Percentiles rank a stretch among this genome's conserved stretches.
phyloP scores from a whole-genome alignment of 1,140 invertebrate species.

The Drosophila nannoptera region DNA sequence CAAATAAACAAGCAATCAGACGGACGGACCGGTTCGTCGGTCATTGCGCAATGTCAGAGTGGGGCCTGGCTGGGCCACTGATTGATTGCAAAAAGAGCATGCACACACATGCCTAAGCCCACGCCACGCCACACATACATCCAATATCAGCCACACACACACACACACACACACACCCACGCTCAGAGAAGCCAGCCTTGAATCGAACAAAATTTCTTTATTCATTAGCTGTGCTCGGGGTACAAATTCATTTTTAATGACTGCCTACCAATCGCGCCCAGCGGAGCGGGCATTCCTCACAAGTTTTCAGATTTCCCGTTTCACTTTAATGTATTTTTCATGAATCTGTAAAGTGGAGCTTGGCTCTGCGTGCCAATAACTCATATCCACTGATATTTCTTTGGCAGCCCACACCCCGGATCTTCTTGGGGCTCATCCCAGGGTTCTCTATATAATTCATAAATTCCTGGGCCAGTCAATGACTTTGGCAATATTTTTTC shows the following conservation, averaged over 20 bases:
- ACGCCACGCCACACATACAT: conserved; percentile 2
- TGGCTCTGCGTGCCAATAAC: conserved; percentile 70
- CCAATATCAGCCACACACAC: conserved; percentile 9
- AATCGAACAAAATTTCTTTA: conserved; percentile 58
- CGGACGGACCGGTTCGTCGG: conserved; percentile 20
- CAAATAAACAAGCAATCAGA: conserved; percentile 48
- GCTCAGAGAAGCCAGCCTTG: conserved; percentile 1
- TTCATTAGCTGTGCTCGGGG: conserved; percentile 75
- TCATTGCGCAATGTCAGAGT: conserved; percentile 31
- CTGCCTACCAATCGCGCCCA: conserved; percentile 22
- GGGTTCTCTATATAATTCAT: conserved; percentile 61
- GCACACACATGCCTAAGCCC: background rate
- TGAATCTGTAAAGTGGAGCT: conserved; percentile 72
- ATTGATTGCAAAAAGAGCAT: conserved; percentile 39
- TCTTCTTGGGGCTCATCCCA: background rate
- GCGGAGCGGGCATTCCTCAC: background rate
- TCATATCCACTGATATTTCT: conserved; percentile 73
- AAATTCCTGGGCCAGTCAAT: conserved; percentile 61
- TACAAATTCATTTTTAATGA: conserved; percentile 76
- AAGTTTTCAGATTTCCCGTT: conserved; percentile 29
- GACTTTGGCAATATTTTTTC: conserved; percentile 67
- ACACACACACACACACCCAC: conserved; percentile 3
- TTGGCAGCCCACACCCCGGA: conserved; percentile 22
- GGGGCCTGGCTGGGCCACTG: conserved; percentile 37
- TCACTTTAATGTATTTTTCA: conserved; percentile 76